These are phyloP conservation scores for Pilophorus perplexus DNA, from an alignment of 2,888 invertebrate genomes.

Conservation along the genomic window DNA sequence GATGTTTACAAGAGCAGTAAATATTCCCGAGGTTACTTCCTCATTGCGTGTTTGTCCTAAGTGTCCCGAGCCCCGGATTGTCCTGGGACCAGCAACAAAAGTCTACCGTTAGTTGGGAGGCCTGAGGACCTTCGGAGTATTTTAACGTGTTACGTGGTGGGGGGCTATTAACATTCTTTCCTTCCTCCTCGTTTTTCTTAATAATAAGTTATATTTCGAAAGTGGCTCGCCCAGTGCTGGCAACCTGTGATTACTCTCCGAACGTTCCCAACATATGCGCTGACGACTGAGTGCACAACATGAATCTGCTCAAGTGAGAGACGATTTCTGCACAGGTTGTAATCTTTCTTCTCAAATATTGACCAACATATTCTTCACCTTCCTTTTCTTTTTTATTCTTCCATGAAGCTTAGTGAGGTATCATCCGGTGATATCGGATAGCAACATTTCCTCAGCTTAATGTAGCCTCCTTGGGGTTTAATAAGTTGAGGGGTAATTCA, in stretches of 20 bases:
- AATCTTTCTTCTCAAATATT: too few relatives aligned
- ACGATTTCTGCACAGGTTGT: too few relatives aligned
- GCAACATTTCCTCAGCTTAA: too few relatives aligned
- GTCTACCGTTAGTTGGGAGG: constrained; percentile 10
- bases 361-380: too few relatives aligned
- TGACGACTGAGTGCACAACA: too few relatives aligned
- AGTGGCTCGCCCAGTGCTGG: constrained; percentile 8
- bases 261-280: too few relatives aligned
- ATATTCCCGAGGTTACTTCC: constrained; percentile 22
- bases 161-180: constrained; percentile 18
- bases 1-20: constrained; percentile 34
- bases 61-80: neutral
- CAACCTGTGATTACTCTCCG: neutral
- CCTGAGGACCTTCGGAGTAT: neutral
- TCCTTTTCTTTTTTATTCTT: too few relatives aligned
- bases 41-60: constrained; percentile 12
- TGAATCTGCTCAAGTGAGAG: too few relatives aligned
- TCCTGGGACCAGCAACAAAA: neutral
- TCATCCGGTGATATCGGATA: too few relatives aligned
- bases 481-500: too few relatives aligned
- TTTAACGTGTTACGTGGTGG: neutral
- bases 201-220: constrained; percentile 29
- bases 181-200: constrained; percentile 14
- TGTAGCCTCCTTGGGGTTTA: too few relatives aligned
- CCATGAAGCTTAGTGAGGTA: too few relatives aligned